Evolutionary conservation across 2,797 vertebrate species (phyloP).

Genomic region (Apogon talboti): DNA sequence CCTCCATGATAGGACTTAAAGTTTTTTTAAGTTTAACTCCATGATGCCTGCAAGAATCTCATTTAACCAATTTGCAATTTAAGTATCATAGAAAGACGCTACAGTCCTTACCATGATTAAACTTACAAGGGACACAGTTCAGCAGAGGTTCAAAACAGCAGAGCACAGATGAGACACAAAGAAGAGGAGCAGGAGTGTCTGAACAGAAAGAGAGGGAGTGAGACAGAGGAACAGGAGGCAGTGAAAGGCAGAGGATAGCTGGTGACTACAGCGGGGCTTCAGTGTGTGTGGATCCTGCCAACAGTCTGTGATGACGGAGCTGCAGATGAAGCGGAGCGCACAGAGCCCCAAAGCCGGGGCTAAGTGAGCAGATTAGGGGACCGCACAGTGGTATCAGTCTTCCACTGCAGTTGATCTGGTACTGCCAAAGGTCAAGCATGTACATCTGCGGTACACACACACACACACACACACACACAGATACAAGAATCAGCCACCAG

Average conservation of each 20-base stretch:
- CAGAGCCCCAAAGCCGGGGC: slow-evolving; percentile 61
- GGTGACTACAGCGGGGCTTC: not conserved
- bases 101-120: slow-evolving; percentile 22
- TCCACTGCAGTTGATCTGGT: slow-evolving; percentile 38
- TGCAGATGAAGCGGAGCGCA: slow-evolving; percentile 59
- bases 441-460: slow-evolving; percentile 19
- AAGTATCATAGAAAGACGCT: slow-evolving; percentile 11
- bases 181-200: not conserved
- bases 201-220: not conserved
- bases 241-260: slow-evolving; percentile 2
- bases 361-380: slow-evolving; percentile 71
- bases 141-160: not conserved
- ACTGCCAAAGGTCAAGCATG: slow-evolving; percentile 55
- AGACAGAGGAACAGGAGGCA: not conserved
- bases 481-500: slow-evolving; percentile 8
- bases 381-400: slow-evolving; percentile 45
- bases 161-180: not conserved
- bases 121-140: too few species aligned
- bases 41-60: slow-evolving; percentile 1
- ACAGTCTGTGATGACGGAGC: slow-evolving; percentile 58
- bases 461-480: slow-evolving; percentile 16
- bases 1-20: too few species aligned
- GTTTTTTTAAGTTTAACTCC: too few species aligned
- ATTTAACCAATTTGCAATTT: slow-evolving; percentile 22
- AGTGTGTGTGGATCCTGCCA: slow-evolving; percentile 30